Evolutionary conservation across 2,888 invertebrate genomes (phyloP).

Genomic region (Drosophila formosana): DNA sequence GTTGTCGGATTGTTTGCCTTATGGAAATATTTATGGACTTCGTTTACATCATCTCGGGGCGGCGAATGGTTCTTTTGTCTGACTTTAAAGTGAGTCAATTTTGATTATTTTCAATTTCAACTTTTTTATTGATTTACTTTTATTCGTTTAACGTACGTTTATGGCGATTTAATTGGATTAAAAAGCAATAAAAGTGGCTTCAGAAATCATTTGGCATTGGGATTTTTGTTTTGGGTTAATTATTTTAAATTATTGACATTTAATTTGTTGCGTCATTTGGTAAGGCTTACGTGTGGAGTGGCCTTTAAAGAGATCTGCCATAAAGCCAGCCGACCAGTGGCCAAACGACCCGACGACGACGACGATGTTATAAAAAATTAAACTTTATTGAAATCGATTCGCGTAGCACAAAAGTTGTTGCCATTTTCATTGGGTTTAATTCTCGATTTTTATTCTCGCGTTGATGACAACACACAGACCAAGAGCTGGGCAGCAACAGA

Average conservation of each 20-base stretch:
- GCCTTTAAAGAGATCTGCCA: slow-evolving; percentile 43
- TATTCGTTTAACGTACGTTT: slow-evolving; percentile 45
- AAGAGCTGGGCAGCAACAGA: slow-evolving; percentile 4
- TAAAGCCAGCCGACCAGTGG: slow-evolving; percentile 12
- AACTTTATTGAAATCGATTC: slow-evolving; percentile 77
- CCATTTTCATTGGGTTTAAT: slow-evolving; percentile 72
- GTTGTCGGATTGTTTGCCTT: slow-evolving; percentile 28
- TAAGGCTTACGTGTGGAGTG: slow-evolving; percentile 26
- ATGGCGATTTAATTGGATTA: slow-evolving; percentile 75
- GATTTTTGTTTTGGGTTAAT: slow-evolving; percentile 48
- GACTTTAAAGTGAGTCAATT: slow-evolving; percentile 52
- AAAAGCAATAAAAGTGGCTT: slow-evolving; percentile 67
- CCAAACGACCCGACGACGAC: slow-evolving; percentile 5
- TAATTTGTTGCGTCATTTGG: slow-evolving; percentile 70
- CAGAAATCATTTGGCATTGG: slow-evolving; percentile 53
- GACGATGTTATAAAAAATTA: slow-evolving; percentile 52
- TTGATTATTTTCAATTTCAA: slow-evolving; percentile 17
- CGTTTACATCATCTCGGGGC: slow-evolving; percentile 8
- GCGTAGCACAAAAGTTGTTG: slow-evolving; percentile 52
- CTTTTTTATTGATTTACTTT: slow-evolving; percentile 52
- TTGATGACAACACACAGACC: slow-evolving; percentile 61
- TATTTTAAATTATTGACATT: slow-evolving; percentile 72
- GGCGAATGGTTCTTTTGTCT: background rate
- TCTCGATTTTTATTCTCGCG: slow-evolving; percentile 76
- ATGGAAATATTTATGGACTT: slow-evolving; percentile 22